phyloP scores from a whole-genome alignment of 2,888 invertebrate species.

The Eristalinus aeneus region DNA sequence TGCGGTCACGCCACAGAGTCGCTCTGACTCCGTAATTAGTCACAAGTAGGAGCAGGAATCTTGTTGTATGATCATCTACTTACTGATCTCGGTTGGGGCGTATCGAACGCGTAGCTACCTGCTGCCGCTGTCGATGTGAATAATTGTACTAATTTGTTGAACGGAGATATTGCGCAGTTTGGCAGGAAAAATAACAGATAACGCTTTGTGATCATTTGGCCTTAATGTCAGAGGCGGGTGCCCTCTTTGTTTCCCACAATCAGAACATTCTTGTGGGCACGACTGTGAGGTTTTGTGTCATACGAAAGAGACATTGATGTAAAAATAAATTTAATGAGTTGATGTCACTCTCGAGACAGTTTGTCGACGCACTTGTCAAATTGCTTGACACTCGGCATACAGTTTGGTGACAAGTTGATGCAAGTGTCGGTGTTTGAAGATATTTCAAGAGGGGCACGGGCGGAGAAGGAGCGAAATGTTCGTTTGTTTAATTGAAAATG shows the following conservation, averaged over 20 bases:
- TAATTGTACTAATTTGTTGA: not conserved
- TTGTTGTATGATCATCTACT: conserved; percentile 25
- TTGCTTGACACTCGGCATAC: not conserved
- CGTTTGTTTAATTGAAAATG: not conserved
- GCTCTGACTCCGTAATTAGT: conserved; percentile 33
- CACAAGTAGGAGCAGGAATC: conserved; percentile 35
- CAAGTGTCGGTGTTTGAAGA: not conserved
- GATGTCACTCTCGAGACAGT: not conserved
- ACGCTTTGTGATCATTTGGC: not conserved
- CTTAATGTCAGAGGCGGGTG: not conserved
- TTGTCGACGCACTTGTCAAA: not conserved
- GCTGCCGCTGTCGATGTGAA: not conserved
- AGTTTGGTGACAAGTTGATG: not conserved
- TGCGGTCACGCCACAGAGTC: conserved; percentile 50
- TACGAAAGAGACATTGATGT: not conserved
- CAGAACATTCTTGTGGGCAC: not conserved
- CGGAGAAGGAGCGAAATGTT: not conserved
- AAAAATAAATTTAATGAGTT: not conserved
- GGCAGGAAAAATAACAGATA: not conserved
- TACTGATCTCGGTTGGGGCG: not conserved
- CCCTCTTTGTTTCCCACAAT: not conserved
- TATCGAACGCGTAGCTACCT: not conserved
- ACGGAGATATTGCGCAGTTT: not conserved
- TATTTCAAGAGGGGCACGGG: not conserved
- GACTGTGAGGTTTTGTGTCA: not conserved